phyloP scores from a whole-genome alignment of 2,888 invertebrate genomes.

The Sturmia bella region DNA sequence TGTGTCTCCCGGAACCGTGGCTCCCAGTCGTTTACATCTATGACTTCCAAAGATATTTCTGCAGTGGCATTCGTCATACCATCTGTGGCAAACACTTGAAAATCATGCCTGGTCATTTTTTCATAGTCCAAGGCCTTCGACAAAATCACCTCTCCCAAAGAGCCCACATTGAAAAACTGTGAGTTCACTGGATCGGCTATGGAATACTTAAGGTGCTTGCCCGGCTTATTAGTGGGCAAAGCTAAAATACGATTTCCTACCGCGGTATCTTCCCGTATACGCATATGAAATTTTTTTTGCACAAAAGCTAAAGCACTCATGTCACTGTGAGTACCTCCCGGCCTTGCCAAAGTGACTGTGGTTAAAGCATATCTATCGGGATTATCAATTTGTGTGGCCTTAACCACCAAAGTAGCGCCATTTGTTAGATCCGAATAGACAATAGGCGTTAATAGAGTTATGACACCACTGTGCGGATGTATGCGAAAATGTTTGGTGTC shows the following conservation, averaged over 20 bases:
- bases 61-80: slow-evolving; percentile 89
- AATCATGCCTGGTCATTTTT: slow-evolving; percentile 86
- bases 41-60: slow-evolving; percentile 89
- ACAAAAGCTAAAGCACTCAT: slow-evolving; percentile 84
- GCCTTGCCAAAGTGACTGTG: slow-evolving; percentile 87
- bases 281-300: slow-evolving; percentile 87
- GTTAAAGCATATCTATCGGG: slow-evolving; percentile 93
- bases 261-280: slow-evolving; percentile 89
- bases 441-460: slow-evolving; percentile 79
- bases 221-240: slow-evolving; percentile 86
- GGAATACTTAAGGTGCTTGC: slow-evolving; percentile 88
- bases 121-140: slow-evolving; percentile 91
- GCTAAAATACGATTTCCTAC: slow-evolving; percentile 88
- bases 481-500: slow-evolving; percentile 81
- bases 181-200: slow-evolving; percentile 88
- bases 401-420: slow-evolving; percentile 90
- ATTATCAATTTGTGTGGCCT: slow-evolving; percentile 93
- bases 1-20: slow-evolving; percentile 93
- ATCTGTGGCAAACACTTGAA: slow-evolving; percentile 92
- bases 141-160: slow-evolving; percentile 90
- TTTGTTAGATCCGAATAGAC: slow-evolving; percentile 84
- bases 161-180: slow-evolving; percentile 89
- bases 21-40: slow-evolving; percentile 96
- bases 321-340: slow-evolving; percentile 83
- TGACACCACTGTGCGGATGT: slow-evolving; percentile 79